Evolutionary conservation across 2,888 invertebrate genomes (phyloP), one percentile per base, ranked within the genome.

Genomic region (Drosophila mayaguana): DNA sequence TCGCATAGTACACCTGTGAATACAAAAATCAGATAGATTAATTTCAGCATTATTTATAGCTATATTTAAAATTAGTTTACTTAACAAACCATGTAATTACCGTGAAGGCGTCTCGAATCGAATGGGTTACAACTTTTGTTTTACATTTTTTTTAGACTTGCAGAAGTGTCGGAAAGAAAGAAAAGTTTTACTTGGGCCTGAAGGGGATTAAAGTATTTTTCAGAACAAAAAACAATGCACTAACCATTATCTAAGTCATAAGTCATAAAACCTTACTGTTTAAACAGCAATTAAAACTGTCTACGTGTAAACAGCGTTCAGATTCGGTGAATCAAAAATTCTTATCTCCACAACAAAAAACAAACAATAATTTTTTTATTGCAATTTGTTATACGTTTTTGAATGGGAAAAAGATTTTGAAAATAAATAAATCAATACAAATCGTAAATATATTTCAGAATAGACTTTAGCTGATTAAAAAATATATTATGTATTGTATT

Each of bases 1-100:
- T 82, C 80, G 87, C 92, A 92, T 91, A 90, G 89, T 91, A 91
- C 86, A 92, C 83, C 92, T 92, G 81, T 3, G 38, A 20, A 28
- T 25, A 14, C 4, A 12, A 43, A 78, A 57, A 42, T 63, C 63
- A n/a, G 0, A 18, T 4, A 28, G 28, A 2, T 28, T 54, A 12
- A 40, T 28, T 40, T 18, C 2, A 14, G 8, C 14, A 18, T 3
- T 12, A 12, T 40, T 18, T 4, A 25, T 25, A 12, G 7, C 36
- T 12, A 2, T 5, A n/a, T 11, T 48, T 5, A 8, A n/a, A 28
- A 50, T 50, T 32, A 32, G 18, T 50, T 7, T 54, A 38, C 25
- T 38, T 25, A 54, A 32, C 34, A 18, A 32, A 20, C 18, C 50
- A 34, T 34, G 20, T 50, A 1, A 32, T 32, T 50, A 18, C 18